Evolutionary conservation across 1,140 invertebrate genomes (phyloP).

Genomic region (Homalodisca vitripennis): DNA sequence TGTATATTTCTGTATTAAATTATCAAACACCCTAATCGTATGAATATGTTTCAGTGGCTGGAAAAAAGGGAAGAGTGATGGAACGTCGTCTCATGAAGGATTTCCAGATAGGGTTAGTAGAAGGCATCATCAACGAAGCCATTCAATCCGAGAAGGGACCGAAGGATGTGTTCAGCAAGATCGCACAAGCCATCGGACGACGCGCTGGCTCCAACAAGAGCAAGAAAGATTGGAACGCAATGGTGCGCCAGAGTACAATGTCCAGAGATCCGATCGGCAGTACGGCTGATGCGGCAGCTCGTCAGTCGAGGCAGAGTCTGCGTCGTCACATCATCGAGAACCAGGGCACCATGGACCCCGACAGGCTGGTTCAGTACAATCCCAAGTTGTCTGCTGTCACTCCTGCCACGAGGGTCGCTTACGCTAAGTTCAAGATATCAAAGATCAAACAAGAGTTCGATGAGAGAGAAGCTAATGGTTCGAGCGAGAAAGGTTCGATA

Average conservation of each 20-base stretch:
- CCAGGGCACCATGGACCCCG: constrained; percentile 62
- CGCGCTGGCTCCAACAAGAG: constrained; percentile 62
- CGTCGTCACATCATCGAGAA: constrained; percentile 61
- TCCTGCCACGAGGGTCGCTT: constrained; percentile 73
- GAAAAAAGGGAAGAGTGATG: constrained; percentile 82
- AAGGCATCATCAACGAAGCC: constrained; percentile 73
- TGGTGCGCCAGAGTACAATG: constrained; percentile 68
- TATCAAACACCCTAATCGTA: not conserved
- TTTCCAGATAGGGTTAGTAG: constrained; percentile 85
- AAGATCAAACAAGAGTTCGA: constrained; percentile 59
- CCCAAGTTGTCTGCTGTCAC: constrained; percentile 71
- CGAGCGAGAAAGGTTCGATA: constrained; percentile 27
- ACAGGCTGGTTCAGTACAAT: constrained; percentile 74
- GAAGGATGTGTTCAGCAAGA: constrained; percentile 77
- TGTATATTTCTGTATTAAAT: not conserved
- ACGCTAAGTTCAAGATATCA: constrained; percentile 80
- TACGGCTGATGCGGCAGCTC: constrained; percentile 60
- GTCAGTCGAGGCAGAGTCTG: constrained; percentile 63
- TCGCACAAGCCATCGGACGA: constrained; percentile 71
- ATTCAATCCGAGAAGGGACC: constrained; percentile 62
- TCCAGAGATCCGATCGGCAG: constrained; percentile 74
- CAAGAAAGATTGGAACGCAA: constrained; percentile 84
- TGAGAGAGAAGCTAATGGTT: constrained; percentile 40
- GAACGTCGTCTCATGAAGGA: constrained; percentile 83
- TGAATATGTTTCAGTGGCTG: constrained; percentile 58